These are phyloP conservation scores for Rapana venosa DNA, from an alignment of 2,888 invertebrate species.

Conservation along the genomic window DNA sequence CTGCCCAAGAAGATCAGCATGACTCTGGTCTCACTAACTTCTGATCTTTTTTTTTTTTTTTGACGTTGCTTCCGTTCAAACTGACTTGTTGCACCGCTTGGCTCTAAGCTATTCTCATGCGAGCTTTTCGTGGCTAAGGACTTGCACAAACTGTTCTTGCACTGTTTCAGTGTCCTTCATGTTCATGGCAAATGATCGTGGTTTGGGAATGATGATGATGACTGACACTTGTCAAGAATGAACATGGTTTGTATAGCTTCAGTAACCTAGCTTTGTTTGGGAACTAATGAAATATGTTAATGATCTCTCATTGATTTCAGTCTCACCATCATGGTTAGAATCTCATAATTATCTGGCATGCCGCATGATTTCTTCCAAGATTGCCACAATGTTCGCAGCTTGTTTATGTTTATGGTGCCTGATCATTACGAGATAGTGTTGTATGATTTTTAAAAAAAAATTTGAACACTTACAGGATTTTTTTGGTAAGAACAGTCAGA, in stretches of 20 bases:
- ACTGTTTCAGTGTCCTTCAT: slow-evolving; percentile 45
- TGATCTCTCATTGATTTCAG: background rate
- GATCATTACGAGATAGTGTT: too few relatives aligned
- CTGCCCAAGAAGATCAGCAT: background rate
- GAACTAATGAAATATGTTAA: background rate
- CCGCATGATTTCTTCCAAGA: slow-evolving; percentile 35
- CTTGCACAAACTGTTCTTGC: slow-evolving; percentile 36
- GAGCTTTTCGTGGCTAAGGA: slow-evolving; percentile 19
- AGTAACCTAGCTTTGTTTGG: background rate
- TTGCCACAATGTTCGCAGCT: slow-evolving; percentile 15
- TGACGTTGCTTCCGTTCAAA: slow-evolving; percentile 41
- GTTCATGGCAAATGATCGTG: slow-evolving; percentile 37
- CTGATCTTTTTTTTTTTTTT: background rate
- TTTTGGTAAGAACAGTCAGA: background rate
- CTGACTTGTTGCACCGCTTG: slow-evolving; percentile 35
- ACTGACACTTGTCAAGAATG: slow-evolving; percentile 34
- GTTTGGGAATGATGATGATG: slow-evolving; percentile 7
- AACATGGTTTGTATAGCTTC: slow-evolving; percentile 24
- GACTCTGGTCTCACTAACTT: slow-evolving; percentile 37
- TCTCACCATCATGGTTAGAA: slow-evolving; percentile 24
- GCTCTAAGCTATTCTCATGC: slow-evolving; percentile 41
- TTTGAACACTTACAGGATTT: background rate
- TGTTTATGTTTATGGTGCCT: too few relatives aligned
- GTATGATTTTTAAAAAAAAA: too few relatives aligned
- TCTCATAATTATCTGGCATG: background rate